Base-by-base conservation (phyloP, 2,888 invertebrate genomes). In the Amiota communis region DNA sequence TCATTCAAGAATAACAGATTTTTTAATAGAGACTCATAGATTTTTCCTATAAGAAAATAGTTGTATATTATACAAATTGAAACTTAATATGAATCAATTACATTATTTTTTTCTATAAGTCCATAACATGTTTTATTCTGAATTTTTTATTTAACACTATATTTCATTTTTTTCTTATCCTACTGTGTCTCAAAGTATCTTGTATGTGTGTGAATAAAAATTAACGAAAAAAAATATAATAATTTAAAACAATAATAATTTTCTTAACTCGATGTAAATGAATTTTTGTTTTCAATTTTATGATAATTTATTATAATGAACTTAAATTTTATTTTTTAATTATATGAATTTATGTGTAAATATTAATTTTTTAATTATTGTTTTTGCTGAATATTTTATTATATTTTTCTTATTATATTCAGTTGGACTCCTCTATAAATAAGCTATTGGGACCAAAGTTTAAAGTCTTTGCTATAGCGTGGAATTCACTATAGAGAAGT, bases 101-200 rank as follows among this genome's bases (percentile, higher is more conserved):
- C 36, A 36, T 36, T 36, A 23, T 36, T 2, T 36, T 36, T 36
- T 36, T 6, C 6, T 36, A 36, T 36, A 36, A 6, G 1, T 23
- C 1, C 2, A 51, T 51, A 53, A 53, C 4, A n/a, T 8, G 53
- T 65, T 48, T 70, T 72, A 71, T 75, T 73, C 53, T 72, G 61
- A 61, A 49, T 51, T 46, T 20, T 59, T 17, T 20, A 53, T 46
- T 59, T 70, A 23, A 8, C 36, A 73, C 79, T 56, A 77, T 77
- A 81, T 77, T 80, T 77, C 77, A 74, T 17, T 76, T 78, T 85
- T 77, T 81, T 77, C 80, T 77, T 77, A 74, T 17, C 76, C 79
- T 85, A 85, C 86, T 82, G 84, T 87, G 85, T 87, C 87, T 87
- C 90, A 89, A 89, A 90, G 90, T 89, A 89, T 89, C 89, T 89